A percentile compares a stretch with the other conserved stretches of the same genome.
These are phyloP conservation scores for Megaceryle torquata DNA, from an alignment of 2,113 vertebrate genomes.

Conservation along the genomic window DNA sequence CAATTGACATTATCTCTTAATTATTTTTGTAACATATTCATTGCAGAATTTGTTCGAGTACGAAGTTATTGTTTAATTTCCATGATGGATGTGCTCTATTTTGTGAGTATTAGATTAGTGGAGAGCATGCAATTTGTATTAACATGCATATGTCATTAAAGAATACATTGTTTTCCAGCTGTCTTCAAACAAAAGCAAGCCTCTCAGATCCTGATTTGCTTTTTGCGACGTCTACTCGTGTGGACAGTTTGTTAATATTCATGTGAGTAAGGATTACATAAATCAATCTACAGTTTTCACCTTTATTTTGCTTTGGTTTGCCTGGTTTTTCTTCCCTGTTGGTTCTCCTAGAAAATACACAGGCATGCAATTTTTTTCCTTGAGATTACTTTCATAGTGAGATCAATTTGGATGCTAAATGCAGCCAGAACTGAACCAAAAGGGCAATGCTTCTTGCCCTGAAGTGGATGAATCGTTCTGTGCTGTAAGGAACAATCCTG, in stretches of 20 bases:
- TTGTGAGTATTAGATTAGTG: conserved; percentile 66
- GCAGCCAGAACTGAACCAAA: conserved; percentile 30
- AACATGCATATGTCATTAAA: conserved; percentile 53
- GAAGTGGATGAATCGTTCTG: background rate
- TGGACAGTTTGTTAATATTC: conserved; percentile 4
- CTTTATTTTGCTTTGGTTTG: background rate
- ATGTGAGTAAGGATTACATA: background rate
- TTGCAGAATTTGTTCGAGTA: conserved; percentile 57
- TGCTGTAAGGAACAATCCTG: background rate
- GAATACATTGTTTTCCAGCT: conserved; percentile 51
- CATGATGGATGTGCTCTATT: conserved; percentile 71
- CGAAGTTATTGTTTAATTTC: conserved; percentile 67
- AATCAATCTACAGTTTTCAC: background rate
- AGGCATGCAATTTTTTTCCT: background rate
- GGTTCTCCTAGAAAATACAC: background rate
- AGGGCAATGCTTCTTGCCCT: background rate
- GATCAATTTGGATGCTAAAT: background rate
- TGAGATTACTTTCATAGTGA: background rate
- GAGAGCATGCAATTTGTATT: conserved; percentile 67
- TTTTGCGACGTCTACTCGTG: background rate
- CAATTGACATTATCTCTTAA: conserved; percentile 55
- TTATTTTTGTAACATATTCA: conserved; percentile 65
- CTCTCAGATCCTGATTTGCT: background rate
- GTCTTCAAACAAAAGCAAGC: conserved; percentile 45
- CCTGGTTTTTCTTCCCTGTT: background rate